A percentile compares a stretch with the other conserved stretches of the same genome.
phyloP scores from a whole-genome alignment of 1,140 invertebrate species.

The Drosophila simulans region DNA sequence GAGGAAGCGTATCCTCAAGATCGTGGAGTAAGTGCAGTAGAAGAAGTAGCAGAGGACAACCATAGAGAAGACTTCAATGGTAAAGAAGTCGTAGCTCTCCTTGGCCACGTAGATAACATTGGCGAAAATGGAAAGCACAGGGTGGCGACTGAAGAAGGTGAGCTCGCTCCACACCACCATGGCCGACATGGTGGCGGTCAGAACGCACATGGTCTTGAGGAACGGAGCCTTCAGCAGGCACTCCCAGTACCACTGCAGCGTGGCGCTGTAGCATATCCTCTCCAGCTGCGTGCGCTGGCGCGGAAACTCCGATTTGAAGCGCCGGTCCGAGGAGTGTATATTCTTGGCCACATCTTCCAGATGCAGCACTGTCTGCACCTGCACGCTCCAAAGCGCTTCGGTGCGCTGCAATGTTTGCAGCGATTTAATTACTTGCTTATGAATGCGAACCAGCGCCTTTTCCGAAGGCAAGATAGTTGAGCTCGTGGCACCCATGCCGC shows the following conservation, averaged over 20 bases:
- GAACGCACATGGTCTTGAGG: slow-evolving; percentile 89
- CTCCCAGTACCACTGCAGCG: slow-evolving; percentile 97
- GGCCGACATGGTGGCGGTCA: slow-evolving; percentile 92
- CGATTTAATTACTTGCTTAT: slow-evolving; percentile 93
- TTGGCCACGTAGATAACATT: slow-evolving; percentile 94
- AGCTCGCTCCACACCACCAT: slow-evolving; percentile 99
- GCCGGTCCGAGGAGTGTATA: slow-evolving; percentile 89
- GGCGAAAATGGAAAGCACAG: slow-evolving; percentile 98
- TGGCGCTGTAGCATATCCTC: slow-evolving; percentile 88
- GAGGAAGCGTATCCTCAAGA: slow-evolving; percentile 97
- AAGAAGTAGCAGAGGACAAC: slow-evolving; percentile 97
- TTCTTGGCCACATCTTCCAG: slow-evolving; percentile 96
- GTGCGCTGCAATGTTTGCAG: slow-evolving; percentile 95
- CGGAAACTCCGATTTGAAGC: slow-evolving; percentile 92
- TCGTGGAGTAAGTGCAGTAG: slow-evolving; percentile 98
- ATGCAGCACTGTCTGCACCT: slow-evolving; percentile 91
- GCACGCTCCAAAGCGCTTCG: slow-evolving; percentile 95
- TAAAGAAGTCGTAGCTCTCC: slow-evolving; percentile 95
- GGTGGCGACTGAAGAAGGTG: slow-evolving; percentile 96
- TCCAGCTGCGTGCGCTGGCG: slow-evolving; percentile 86
- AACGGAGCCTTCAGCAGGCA: slow-evolving; percentile 92
- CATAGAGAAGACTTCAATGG: slow-evolving; percentile 96
- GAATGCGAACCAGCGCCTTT: slow-evolving; percentile 92
- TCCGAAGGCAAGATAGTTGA: slow-evolving; percentile 90
- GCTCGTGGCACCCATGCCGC: slow-evolving; percentile 86